Evolutionary conservation across 2,113 vertebrate genomes (phyloP).

Genomic region (Eurypyga helias): DNA sequence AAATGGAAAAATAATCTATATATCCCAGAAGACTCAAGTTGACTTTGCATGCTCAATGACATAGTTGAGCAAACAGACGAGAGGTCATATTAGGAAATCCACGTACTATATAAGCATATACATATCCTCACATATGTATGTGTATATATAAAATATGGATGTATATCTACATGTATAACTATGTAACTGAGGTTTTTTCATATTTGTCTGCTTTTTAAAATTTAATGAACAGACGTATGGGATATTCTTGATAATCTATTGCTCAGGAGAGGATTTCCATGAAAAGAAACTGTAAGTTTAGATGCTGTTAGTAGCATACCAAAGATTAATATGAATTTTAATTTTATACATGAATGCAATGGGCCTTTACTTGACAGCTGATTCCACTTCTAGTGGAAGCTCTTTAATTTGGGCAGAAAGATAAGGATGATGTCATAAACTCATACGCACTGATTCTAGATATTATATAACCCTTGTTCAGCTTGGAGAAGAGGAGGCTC

Average conservation of each 20-base stretch:
- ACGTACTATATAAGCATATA: background rate
- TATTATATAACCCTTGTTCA: background rate
- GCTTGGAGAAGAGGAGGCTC: too few relatives aligned
- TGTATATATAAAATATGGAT: background rate
- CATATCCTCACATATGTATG: background rate
- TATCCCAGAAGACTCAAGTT: background rate
- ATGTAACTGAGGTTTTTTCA: background rate
- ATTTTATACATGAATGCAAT: background rate
- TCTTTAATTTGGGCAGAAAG: background rate
- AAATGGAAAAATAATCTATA: background rate
- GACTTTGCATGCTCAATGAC: background rate
- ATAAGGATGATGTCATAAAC: background rate
- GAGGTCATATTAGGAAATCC: background rate
- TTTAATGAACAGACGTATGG: background rate
- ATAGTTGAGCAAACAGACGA: conserved; percentile 8
- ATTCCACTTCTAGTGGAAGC: background rate
- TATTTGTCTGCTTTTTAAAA: background rate
- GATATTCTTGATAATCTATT: background rate
- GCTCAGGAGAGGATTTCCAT: background rate
- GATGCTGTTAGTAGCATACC: background rate
- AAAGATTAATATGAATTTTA: background rate
- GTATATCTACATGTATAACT: background rate
- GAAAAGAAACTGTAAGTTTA: background rate
- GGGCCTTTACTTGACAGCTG: background rate
- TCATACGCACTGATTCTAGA: background rate